phyloP scores from a whole-genome alignment of 2,113 vertebrate species.

The Aspidoscelis tigris region DNA sequence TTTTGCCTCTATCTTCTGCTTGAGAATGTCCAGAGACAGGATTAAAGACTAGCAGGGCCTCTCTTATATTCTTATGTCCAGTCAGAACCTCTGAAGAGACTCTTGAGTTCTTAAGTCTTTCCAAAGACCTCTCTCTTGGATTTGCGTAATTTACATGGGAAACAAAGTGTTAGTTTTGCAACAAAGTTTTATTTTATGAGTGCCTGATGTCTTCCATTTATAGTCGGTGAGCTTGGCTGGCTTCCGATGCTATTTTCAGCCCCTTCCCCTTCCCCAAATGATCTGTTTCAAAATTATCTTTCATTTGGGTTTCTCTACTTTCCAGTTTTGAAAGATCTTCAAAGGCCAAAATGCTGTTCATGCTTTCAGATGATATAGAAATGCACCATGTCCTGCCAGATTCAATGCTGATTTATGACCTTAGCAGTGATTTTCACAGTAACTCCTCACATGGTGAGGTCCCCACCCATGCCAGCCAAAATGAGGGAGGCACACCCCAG shows the following conservation, averaged over 20 bases:
- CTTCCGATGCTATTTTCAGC: slow-evolving; percentile 12
- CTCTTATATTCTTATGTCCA: too few relatives aligned
- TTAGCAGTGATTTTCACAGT: background rate
- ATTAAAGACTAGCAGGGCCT: too few relatives aligned
- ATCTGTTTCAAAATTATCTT: background rate
- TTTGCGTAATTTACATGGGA: too few relatives aligned
- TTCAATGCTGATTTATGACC: slow-evolving; percentile 11
- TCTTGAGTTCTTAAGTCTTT: too few relatives aligned
- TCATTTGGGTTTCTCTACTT: background rate
- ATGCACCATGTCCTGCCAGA: slow-evolving; percentile 21
- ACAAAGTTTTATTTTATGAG: background rate
- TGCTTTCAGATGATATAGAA: slow-evolving; percentile 36
- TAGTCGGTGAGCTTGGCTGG: background rate
- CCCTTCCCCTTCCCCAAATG: background rate
- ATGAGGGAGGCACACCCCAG: too few relatives aligned
- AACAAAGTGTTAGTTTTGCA: too few relatives aligned
- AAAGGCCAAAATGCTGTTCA: background rate
- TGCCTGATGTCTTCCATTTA: background rate
- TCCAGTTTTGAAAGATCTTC: background rate
- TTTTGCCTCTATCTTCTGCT: too few relatives aligned
- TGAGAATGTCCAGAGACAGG: too few relatives aligned
- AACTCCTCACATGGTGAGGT: too few relatives aligned
- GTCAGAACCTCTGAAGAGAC: too few relatives aligned
- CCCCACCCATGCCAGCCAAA: too few relatives aligned
- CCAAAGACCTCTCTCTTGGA: too few relatives aligned